These are phyloP conservation scores for Rallus limicola DNA, from an alignment of 2,113 vertebrate genomes.

Conservation along the genomic window DNA sequence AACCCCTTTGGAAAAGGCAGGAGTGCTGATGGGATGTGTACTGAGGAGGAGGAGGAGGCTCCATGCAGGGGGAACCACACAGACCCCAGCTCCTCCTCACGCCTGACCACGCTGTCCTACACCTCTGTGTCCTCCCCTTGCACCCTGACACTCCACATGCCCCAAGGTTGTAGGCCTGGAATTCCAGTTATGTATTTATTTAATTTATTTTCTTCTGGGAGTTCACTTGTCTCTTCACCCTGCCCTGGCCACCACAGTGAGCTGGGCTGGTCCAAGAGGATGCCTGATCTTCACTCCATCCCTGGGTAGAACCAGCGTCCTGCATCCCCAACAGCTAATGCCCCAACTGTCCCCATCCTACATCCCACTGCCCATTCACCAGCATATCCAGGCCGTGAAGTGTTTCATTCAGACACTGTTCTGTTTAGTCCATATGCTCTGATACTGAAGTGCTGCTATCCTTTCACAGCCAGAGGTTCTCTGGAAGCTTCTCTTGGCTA, in stretches of 20 bases:
- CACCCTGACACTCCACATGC: not conserved
- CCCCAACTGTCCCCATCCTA: not conserved
- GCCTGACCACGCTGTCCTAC: rapidly evolving
- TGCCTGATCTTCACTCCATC: not conserved
- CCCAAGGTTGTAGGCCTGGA: not conserved
- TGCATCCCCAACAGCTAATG: rapidly evolving
- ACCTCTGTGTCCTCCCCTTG: not conserved
- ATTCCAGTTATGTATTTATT: not conserved
- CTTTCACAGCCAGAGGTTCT: not conserved
- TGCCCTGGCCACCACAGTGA: not conserved
- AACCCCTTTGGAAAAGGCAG: rapidly evolving
- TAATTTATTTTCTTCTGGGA: not conserved
- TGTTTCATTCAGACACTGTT: rapidly evolving
- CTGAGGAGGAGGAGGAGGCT: not conserved
- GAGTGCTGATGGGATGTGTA: rapidly evolving
- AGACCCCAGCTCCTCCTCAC: not conserved
- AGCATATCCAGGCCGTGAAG: rapidly evolving
- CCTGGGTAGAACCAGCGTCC: not conserved
- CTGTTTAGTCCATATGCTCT: rapidly evolving
- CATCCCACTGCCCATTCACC: rapidly evolving
- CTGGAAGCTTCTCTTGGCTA: not conserved
- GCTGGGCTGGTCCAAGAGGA: not conserved
- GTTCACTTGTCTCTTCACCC: not conserved
- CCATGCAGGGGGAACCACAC: not conserved
- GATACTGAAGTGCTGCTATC: not conserved